phyloP scores from a whole-genome alignment of 2,888 invertebrate species.

The Teinopalpus imperialis region DNA sequence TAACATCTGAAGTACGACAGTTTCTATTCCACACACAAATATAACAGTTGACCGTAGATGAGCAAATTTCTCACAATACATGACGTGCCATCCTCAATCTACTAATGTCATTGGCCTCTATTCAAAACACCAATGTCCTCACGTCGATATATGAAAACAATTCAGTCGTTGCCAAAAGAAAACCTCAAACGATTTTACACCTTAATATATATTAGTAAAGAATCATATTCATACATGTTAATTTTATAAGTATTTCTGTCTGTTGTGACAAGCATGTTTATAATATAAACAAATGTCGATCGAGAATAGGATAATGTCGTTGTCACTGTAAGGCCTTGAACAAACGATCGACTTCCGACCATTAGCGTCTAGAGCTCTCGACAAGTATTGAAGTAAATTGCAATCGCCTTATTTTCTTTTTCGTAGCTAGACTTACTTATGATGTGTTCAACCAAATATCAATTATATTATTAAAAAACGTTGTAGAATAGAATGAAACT shows the following conservation, averaged over 20 bases:
- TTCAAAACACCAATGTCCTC: conserved; percentile 63
- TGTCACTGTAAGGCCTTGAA: conserved; percentile 61
- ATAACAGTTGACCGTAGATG: too few species aligned
- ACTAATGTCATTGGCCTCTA: conserved; percentile 61
- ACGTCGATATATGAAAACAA: conserved; percentile 34
- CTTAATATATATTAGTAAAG: conserved; percentile 23
- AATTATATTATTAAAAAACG: too few species aligned
- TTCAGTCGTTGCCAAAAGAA: conserved; percentile 20
- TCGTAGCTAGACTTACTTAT: too few species aligned
- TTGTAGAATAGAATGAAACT: too few species aligned
- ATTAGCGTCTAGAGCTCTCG: conserved; percentile 37
- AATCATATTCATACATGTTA: conserved; percentile 6
- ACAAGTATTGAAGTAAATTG: conserved; percentile 13
- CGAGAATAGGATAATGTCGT: conserved; percentile 71
- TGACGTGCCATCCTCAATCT: conserved; percentile 35
- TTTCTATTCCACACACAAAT: too few species aligned
- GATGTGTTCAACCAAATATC: too few species aligned
- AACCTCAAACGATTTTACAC: conserved; percentile 23
- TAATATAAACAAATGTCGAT: conserved; percentile 70
- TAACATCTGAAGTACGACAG: too few species aligned
- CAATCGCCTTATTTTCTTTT: neutral
- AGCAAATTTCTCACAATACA: conserved; percentile 41
- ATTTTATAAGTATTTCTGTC: conserved; percentile 31
- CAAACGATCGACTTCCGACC: conserved; percentile 49
- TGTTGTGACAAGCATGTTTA: conserved; percentile 55